Evolutionary conservation across 2,797 vertebrate genomes (phyloP).

Genomic region (Pseudochaenichthys georgianus): DNA sequence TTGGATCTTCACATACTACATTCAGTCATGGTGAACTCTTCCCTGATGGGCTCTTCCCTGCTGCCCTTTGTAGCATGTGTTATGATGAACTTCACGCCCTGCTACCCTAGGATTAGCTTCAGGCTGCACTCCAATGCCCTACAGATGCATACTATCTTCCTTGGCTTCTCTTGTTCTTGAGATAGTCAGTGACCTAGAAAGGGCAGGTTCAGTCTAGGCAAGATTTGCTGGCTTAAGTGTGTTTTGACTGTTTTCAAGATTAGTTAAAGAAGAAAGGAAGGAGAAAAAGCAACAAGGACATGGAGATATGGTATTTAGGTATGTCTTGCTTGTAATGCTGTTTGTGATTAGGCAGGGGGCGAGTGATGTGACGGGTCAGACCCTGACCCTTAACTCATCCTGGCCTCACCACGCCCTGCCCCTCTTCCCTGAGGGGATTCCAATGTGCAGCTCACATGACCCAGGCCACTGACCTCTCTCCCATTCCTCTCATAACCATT

Average conservation of each 20-base stretch:
- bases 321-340: constrained; percentile 31
- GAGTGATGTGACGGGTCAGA: constrained; percentile 39
- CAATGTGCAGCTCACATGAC: constrained; percentile 73
- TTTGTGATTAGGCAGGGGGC: constrained; percentile 30
- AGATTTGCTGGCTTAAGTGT: neutral
- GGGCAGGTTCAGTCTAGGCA: constrained; percentile 14
- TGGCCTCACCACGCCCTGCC: constrained; percentile 56
- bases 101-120: constrained; percentile 59
- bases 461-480: constrained; percentile 69
- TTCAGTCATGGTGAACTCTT: neutral
- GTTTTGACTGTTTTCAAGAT: constrained; percentile 40
- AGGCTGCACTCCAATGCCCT: constrained; percentile 57
- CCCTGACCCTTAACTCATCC: constrained; percentile 56
- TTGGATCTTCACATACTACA: neutral
- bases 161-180: constrained; percentile 47
- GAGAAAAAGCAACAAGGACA: constrained; percentile 18
- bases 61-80: constrained; percentile 64
- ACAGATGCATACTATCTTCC: constrained; percentile 59
- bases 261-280: constrained; percentile 12
- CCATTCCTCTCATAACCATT: constrained; percentile 58
- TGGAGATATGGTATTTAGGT: constrained; percentile 36
- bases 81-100: constrained; percentile 70
- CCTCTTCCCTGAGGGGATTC: constrained; percentile 68
- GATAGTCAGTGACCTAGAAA: constrained; percentile 55
- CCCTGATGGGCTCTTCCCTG: constrained; percentile 40